Percentiles rank a stretch among this genome's conserved stretches.
These are phyloP conservation scores for Pyrrhia umbra DNA, from an alignment of 2,888 invertebrate genomes.

Conservation along the genomic window DNA sequence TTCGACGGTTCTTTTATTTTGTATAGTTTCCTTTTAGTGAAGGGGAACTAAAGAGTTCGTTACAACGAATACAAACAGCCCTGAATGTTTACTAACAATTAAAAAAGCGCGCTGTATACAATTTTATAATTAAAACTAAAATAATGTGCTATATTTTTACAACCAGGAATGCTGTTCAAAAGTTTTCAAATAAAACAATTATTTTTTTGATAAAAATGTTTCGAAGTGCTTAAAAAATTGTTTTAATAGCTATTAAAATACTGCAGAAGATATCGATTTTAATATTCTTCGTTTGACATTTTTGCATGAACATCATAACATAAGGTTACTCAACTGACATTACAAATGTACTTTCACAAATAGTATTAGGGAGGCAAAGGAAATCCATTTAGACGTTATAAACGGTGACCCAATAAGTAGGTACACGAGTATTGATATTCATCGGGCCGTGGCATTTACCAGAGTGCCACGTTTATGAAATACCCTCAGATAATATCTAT, in stretches of 20 bases:
- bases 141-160: not conserved
- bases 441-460: constrained; percentile 45
- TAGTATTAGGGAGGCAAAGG: constrained; percentile 50
- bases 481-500: constrained; percentile 35
- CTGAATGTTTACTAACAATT: not conserved
- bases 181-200: not conserved
- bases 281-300: constrained; percentile 5
- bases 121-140: constrained; percentile 1
- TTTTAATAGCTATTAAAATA: too few relatives aligned
- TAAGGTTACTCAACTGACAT: constrained; percentile 30
- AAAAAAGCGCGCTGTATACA: not conserved
- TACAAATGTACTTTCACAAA: constrained; percentile 45
- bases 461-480: constrained; percentile 35
- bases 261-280: too few relatives aligned
- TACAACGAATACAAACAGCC: not conserved
- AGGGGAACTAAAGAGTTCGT: not conserved
- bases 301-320: constrained; percentile 22
- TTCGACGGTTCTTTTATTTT: too few relatives aligned
- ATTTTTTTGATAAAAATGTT: not conserved
- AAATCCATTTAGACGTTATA: constrained; percentile 56
- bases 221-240: too few relatives aligned
- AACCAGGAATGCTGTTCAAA: not conserved
- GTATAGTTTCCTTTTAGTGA: too few relatives aligned
- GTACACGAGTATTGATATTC: constrained; percentile 54
- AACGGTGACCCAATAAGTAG: constrained; percentile 52